A percentile compares a stretch with the other conserved stretches of the same genome.
These are phyloP conservation scores for Helicoverpa zea DNA, from an alignment of 1,140 invertebrate species.

Conservation along the genomic window DNA sequence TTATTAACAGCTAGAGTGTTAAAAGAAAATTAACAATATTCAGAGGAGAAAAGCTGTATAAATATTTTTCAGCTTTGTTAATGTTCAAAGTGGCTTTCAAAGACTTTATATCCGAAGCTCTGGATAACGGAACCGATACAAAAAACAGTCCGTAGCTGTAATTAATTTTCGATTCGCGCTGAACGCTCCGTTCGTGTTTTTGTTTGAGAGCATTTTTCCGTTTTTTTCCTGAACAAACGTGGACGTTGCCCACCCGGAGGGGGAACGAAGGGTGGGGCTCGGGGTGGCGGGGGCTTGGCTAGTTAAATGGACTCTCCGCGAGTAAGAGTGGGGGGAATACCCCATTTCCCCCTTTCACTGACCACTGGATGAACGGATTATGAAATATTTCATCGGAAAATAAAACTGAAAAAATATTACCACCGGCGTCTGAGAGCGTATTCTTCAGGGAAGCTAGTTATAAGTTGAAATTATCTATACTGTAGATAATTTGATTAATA, in stretches of 20 bases:
- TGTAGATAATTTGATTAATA: constrained; percentile 31
- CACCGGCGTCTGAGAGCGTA: constrained; percentile 50
- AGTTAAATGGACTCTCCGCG: constrained; percentile 67
- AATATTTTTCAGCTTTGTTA: constrained; percentile 10
- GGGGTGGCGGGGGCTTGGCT: constrained; percentile 49
- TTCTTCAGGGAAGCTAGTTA: constrained; percentile 46
- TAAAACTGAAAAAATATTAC: constrained; percentile 64
- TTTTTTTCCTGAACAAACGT: constrained; percentile 72
- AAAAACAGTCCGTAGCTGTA: constrained; percentile 62
- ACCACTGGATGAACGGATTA: constrained; percentile 75
- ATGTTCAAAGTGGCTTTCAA: constrained; percentile 34
- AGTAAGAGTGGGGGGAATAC: constrained; percentile 52
- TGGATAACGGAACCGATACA: constrained; percentile 35
- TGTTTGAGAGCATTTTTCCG: constrained; percentile 64
- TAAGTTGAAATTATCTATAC: constrained; percentile 49
- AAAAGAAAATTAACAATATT: no score
- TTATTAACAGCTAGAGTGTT: no score
- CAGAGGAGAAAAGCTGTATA: not conserved
- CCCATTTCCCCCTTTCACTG: constrained; percentile 57
- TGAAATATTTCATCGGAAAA: constrained; percentile 75
- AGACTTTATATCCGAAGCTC: constrained; percentile 39
- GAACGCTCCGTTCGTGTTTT: constrained; percentile 64
- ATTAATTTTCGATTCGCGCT: constrained; percentile 77
- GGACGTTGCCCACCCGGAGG: constrained; percentile 54
- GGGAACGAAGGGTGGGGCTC: constrained; percentile 16